These are phyloP conservation scores for Zosterops japonicus DNA, from an alignment of 2,113 vertebrate genomes.

Conservation along the genomic window DNA sequence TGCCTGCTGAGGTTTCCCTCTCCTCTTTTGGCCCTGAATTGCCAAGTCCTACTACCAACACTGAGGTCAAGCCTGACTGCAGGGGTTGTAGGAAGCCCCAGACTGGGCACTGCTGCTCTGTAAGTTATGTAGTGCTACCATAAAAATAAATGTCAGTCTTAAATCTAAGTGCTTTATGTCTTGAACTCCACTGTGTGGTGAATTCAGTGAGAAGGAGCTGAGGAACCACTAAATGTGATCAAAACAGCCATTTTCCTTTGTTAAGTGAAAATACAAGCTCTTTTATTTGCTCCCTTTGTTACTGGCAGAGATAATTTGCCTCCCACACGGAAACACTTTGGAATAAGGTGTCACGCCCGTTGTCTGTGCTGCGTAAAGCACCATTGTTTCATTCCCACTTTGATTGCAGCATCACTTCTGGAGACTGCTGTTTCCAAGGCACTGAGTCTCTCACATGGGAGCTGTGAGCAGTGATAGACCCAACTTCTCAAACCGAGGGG, in stretches of 20 bases:
- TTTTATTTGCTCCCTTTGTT: conserved; percentile 33
- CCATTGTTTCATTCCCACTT: neutral
- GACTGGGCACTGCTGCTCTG: neutral
- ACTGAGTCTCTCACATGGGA: neutral
- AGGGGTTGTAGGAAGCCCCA: neutral
- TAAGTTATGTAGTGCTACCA: neutral
- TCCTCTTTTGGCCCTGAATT: neutral
- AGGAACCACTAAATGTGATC: neutral
- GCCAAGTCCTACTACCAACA: neutral
- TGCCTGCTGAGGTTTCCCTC: neutral
- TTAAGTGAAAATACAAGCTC: neutral
- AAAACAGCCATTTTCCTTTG: conserved; percentile 4
- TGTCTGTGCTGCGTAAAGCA: neutral
- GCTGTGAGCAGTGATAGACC: neutral
- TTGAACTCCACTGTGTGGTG: neutral
- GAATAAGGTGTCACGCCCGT: neutral
- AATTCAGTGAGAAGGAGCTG: neutral
- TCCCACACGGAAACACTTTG: conserved; percentile 9
- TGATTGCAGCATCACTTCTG: neutral
- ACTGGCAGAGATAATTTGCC: conserved; percentile 17
- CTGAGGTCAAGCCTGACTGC: neutral
- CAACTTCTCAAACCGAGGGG: neutral
- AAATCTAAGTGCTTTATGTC: neutral
- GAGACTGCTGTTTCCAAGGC: conserved; percentile 13
- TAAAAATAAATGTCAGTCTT: neutral